phyloP scores from a whole-genome alignment of 2,797 vertebrate species.

The Hypotaenidia philippensis region DNA sequence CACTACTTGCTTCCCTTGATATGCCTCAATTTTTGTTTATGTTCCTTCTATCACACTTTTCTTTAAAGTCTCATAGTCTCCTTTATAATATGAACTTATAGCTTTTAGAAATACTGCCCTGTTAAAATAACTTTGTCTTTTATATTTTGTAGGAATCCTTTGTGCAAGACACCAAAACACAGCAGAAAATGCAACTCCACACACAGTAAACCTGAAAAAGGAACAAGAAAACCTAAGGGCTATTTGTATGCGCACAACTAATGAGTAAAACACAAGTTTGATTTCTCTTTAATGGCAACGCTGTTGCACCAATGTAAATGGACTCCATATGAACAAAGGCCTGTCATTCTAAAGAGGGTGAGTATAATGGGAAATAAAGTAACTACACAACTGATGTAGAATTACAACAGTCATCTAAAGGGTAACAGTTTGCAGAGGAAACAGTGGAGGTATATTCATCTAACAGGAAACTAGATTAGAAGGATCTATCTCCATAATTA shows the following conservation, averaged over 20 bases:
- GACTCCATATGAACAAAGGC: background rate
- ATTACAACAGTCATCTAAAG: background rate
- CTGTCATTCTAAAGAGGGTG: background rate
- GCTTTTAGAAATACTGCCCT: background rate
- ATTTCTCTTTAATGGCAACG: background rate
- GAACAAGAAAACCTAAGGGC: background rate
- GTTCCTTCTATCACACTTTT: background rate
- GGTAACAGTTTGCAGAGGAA: slow-evolving; percentile 36
- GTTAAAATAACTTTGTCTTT: background rate
- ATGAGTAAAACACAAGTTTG: background rate
- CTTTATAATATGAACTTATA: background rate
- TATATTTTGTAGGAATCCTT: background rate
- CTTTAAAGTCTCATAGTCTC: background rate
- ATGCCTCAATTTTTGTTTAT: background rate
- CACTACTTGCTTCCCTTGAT: background rate
- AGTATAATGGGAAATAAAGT: background rate
- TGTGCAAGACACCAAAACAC: background rate
- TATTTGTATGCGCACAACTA: background rate
- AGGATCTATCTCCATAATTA: slow-evolving; percentile 31
- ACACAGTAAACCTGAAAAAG: background rate
- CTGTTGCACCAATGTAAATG: background rate
- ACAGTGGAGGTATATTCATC: background rate
- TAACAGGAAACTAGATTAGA: slow-evolving; percentile 34
- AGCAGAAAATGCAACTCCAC: background rate
- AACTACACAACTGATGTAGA: background rate